Evolutionary conservation across 2,113 vertebrate genomes (phyloP), one percentile per base, ranked within the genome.

Genomic region (Solenodon paradoxus): DNA sequence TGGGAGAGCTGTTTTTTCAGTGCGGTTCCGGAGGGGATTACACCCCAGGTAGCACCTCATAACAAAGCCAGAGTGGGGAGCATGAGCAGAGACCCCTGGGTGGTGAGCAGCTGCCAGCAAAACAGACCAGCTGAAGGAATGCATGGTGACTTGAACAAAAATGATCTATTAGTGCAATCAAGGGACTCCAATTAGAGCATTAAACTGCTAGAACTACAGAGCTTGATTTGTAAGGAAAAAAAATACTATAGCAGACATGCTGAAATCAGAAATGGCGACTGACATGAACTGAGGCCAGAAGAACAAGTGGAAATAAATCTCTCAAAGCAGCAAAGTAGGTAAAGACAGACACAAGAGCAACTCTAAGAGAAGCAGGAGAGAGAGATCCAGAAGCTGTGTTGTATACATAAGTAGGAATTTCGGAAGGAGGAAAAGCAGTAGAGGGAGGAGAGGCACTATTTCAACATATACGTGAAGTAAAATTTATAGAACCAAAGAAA

Each of bases 381-480:
- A 61, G 12, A 88, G 51, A 71, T 22, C 38, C 53, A 35, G 42
- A 86, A 92, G n/a, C 69, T 74, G 28, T 20, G 68, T 20, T 32
- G 10, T 85, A 22, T 10, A 68, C 45, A 20, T 77, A 90, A 86
- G 45, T 26, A 66, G 35, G 59, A 80, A 93, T 74, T 95, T 92
- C 40, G 66, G 28, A 78, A 66, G 42, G 42, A 83, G 32, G 47
- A 55, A 89, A 80, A 80, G 35, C 19, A 89, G 32, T 30, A 9
- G 1, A 81, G 42, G 32, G 28, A 78, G 12, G 55, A 42, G 30
- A 87, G 84, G 49, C 16, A 49, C 83, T 69, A 68, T 74, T 95
- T 95, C 94, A 89, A 71, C 42, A 69, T 88, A 89, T 11, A 86
- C 7, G 19, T 45, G n/a, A 64, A 88, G 64, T 63, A 86, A 90